Evolutionary conservation across 2,797 vertebrate genomes (phyloP).

Genomic region (Melanotaenia nigrans): DNA sequence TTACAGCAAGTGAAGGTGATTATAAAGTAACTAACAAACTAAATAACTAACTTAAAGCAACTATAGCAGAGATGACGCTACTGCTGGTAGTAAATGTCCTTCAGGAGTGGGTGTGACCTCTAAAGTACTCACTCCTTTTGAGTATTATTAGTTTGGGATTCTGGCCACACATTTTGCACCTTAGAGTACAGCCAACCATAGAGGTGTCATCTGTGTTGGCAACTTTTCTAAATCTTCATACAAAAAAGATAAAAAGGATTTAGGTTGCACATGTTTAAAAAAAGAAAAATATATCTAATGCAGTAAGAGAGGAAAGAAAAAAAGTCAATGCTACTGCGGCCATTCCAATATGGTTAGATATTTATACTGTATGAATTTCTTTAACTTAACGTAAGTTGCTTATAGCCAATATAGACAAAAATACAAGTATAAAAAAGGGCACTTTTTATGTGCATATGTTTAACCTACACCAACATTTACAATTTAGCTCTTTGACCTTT

Average conservation of each 20-base stretch:
- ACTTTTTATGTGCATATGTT: slow-evolving; percentile 19
- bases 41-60: not conserved
- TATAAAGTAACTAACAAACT: not conserved
- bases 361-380: not conserved
- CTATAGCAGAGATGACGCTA: slow-evolving; percentile 7
- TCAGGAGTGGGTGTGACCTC: not conserved
- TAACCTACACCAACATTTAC: slow-evolving; percentile 24
- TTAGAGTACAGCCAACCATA: not conserved
- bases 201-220: not conserved
- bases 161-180: not conserved
- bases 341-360: too few relatives aligned
- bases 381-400: slow-evolving; percentile 2
- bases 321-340: slow-evolving; percentile 4
- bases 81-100: not conserved
- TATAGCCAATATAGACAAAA: slow-evolving; percentile 29
- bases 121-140: not conserved
- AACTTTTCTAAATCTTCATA: slow-evolving; percentile 6
- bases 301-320: not conserved
- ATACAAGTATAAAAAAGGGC: slow-evolving; percentile 44
- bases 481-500: slow-evolving; percentile 40
- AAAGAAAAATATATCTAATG: too few relatives aligned
- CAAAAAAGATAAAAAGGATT: not conserved
- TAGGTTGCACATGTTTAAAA: not conserved
- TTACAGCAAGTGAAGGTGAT: too few relatives aligned
- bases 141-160: not conserved